These are phyloP conservation scores for Volucella inflata DNA, from an alignment of 2,888 invertebrate genomes.

Conservation along the genomic window DNA sequence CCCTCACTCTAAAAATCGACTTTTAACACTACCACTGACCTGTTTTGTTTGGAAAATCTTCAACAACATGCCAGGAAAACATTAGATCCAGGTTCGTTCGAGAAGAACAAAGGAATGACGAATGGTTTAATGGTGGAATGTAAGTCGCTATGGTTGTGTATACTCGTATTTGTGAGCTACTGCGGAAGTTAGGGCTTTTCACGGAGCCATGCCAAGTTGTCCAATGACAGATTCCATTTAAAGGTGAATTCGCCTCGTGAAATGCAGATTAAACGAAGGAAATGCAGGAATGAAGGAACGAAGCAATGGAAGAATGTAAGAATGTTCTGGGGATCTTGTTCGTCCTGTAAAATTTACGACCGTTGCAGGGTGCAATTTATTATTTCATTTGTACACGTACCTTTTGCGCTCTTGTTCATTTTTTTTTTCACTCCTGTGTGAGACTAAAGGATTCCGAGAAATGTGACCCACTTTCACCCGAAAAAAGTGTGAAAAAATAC, in stretches of 20 bases:
- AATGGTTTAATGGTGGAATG: slow-evolving; percentile 41
- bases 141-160: background rate
- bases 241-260: slow-evolving; percentile 58
- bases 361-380: slow-evolving; percentile 66
- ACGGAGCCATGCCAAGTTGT: slow-evolving; percentile 5
- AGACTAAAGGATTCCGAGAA: background rate
- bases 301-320: slow-evolving; percentile 29
- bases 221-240: slow-evolving; percentile 66
- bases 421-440: background rate
- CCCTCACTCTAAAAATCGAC: slow-evolving; percentile 18
- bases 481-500: slow-evolving; percentile 44
- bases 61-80: slow-evolving; percentile 20
- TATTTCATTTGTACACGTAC: slow-evolving; percentile 40
- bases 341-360: slow-evolving; percentile 64
- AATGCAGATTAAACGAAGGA: slow-evolving; percentile 69
- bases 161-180: background rate
- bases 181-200: background rate
- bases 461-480: background rate
- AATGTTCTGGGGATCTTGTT: slow-evolving; percentile 45
- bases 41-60: slow-evolving; percentile 25
- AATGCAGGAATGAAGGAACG: slow-evolving; percentile 35
- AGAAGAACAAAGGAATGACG: slow-evolving; percentile 43
- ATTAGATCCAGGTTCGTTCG: background rate
- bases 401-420: background rate
- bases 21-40: slow-evolving; percentile 60